Conservation (phyloP, 1,140 invertebrate species). For the Drosophila nasuta region DNA sequence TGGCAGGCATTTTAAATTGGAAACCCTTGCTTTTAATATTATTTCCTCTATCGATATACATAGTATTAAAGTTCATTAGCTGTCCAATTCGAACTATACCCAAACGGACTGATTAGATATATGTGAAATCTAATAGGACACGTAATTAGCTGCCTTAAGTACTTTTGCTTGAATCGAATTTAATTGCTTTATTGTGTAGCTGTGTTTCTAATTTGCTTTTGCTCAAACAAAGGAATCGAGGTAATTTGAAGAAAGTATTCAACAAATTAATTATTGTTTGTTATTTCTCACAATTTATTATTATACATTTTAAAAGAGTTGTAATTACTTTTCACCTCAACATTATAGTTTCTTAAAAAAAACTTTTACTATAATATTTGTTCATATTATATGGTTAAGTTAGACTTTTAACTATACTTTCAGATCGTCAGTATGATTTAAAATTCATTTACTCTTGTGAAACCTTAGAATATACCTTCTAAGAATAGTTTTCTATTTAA, state of each 20-base stretch:
- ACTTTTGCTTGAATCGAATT: constrained; percentile 28
- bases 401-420: too few relatives aligned
- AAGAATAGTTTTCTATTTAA: too few relatives aligned
- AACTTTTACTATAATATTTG: too few relatives aligned
- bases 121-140: constrained; percentile 9
- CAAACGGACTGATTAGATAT: constrained; percentile 43
- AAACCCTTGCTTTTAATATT: constrained; percentile 4
- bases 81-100: constrained; percentile 27
- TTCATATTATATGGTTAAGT: too few relatives aligned
- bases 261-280: not conserved
- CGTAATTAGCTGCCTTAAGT: constrained; percentile 27
- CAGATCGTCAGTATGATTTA: too few relatives aligned
- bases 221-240: constrained; percentile 6
- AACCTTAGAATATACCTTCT: too few relatives aligned
- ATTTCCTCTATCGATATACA: constrained; percentile 10
- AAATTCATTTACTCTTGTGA: too few relatives aligned
- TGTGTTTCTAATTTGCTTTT: not conserved
- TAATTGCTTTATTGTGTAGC: constrained; percentile 23
- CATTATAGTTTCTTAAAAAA: too few relatives aligned
- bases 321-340: too few relatives aligned
- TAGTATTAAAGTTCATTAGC: constrained; percentile 25
- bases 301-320: too few relatives aligned
- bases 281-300: not conserved
- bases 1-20: not conserved
- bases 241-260: not conserved